Conservation (phyloP, 1,140 invertebrate genomes). For the Dreissena polymorpha region DNA sequence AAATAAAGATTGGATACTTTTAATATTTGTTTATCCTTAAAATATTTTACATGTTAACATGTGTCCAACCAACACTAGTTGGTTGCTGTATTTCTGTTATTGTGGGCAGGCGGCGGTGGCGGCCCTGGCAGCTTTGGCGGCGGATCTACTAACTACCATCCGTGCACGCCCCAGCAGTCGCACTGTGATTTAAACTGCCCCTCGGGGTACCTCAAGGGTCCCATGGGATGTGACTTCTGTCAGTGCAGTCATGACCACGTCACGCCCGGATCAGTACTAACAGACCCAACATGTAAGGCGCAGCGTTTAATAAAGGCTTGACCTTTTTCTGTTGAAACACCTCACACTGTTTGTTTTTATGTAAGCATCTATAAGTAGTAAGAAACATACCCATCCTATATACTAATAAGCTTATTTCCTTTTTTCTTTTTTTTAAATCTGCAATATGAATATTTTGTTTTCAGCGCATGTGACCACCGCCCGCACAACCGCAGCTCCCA, state of each 20-base stretch:
- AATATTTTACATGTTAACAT: no score
- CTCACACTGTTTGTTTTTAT: neutral
- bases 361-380: neutral
- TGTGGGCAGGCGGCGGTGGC: no score
- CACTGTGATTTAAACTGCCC: conserved; percentile 3
- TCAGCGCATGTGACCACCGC: neutral
- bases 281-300: neutral
- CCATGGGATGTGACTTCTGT: conserved; percentile 31
- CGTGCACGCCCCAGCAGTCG: conserved; percentile 14
- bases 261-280: neutral
- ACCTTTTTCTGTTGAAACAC: neutral
- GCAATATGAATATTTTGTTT: neutral
- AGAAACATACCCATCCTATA: neutral
- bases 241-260: neutral
- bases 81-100: no score
- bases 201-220: conserved; percentile 25
- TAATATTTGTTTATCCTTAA: no score
- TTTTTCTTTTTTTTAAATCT: neutral
- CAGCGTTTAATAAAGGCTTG: neutral
- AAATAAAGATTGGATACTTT: no score
- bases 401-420: neutral
- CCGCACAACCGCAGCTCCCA: neutral
- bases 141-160: neutral
- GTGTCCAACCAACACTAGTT: no score
- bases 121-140: neutral